phyloP scores from a whole-genome alignment of 2,888 invertebrate genomes.

The Villa cingulata region DNA sequence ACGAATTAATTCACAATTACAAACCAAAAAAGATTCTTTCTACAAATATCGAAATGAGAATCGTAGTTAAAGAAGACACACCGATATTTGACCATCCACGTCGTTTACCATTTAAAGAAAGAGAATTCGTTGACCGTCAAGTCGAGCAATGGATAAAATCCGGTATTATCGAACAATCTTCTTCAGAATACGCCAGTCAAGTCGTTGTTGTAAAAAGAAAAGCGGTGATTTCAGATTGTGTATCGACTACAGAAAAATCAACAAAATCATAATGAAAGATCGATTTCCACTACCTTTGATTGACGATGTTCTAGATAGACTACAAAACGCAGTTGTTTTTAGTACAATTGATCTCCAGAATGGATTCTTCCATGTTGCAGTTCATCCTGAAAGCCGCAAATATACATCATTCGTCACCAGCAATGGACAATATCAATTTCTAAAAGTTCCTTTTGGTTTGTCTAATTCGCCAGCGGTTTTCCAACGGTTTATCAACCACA shows the following conservation, averaged over 20 bases:
- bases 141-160: constrained; percentile 3
- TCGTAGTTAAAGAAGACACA: too few relatives aligned
- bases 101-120: constrained; percentile 1
- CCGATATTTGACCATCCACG: background rate
- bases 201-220: constrained; percentile 14
- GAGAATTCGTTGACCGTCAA: background rate
- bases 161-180: background rate
- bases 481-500: too few relatives aligned
- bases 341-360: constrained; percentile 18
- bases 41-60: too few relatives aligned
- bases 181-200: constrained; percentile 14
- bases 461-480: too few relatives aligned
- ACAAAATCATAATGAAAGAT: constrained; percentile 7
- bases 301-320: constrained; percentile 10
- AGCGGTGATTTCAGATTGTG: too few relatives aligned
- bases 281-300: constrained; percentile 6
- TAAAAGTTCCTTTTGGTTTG: too few relatives aligned
- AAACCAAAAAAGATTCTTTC: too few relatives aligned
- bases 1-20: too few relatives aligned
- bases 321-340: constrained; percentile 18
- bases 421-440: too few relatives aligned
- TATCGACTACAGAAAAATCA: constrained; percentile 22
- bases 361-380: constrained; percentile 24
- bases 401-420: constrained; percentile 19
- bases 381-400: constrained; percentile 14